phyloP scores from a whole-genome alignment of 2,888 invertebrate species.

The Halictus ligatus region DNA sequence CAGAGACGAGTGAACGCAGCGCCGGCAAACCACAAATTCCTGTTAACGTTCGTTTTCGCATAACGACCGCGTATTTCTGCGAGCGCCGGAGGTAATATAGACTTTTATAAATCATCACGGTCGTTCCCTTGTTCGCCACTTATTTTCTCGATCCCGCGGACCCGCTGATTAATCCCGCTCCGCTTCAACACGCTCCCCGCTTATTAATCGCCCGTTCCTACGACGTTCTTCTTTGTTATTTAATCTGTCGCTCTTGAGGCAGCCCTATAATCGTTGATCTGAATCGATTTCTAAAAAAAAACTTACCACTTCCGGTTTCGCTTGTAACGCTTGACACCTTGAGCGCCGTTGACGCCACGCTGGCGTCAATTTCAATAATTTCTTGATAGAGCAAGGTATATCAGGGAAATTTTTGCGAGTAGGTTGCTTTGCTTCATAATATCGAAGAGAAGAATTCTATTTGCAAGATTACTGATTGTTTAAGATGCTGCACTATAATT shows the following conservation, averaged over 20 bases:
- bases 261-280: background rate
- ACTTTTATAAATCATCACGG: slow-evolving; percentile 26
- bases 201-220: slow-evolving; percentile 1
- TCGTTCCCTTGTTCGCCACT: background rate
- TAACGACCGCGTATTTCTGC: slow-evolving; percentile 22
- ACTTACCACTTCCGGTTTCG: background rate
- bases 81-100: background rate
- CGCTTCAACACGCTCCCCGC: background rate
- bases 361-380: background rate
- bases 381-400: background rate
- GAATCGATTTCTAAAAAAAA: background rate
- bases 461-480: background rate
- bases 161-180: slow-evolving; percentile 12
- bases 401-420: background rate
- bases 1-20: slow-evolving; percentile 42
- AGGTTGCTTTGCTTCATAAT: too few relatives aligned
- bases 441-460: background rate
- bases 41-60: slow-evolving; percentile 48
- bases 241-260: background rate
- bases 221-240: background rate
- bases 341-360: background rate
- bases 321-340: background rate
- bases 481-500: background rate
- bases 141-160: slow-evolving; percentile 8
- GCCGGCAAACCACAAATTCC: slow-evolving; percentile 57